Evolutionary conservation across 2,888 invertebrate species (phyloP).

Genomic region (Oxyteleia sp.): DNA sequence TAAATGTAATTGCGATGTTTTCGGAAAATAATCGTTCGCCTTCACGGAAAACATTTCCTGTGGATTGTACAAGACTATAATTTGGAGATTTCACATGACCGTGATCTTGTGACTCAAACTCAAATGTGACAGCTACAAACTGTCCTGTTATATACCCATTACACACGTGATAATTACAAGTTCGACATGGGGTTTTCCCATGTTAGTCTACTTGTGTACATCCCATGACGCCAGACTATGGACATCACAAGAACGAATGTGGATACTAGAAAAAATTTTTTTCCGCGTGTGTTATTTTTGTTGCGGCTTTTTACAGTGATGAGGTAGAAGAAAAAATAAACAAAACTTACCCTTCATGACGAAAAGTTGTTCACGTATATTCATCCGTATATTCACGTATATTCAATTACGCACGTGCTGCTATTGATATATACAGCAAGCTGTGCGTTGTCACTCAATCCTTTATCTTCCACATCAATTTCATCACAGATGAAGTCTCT

Average conservation of each 20-base stretch:
- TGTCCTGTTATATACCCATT: no score
- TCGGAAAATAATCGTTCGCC: slow-evolving; percentile 16
- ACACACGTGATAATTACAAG: no score
- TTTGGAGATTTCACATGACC: no score
- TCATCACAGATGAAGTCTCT: slow-evolving; percentile 49
- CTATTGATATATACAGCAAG: slow-evolving; percentile 55
- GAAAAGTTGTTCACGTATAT: slow-evolving; percentile 59
- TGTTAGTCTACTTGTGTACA: no score
- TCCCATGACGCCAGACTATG: no score
- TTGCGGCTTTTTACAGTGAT: slow-evolving; percentile 4
- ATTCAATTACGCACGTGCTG: slow-evolving; percentile 62
- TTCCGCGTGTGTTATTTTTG: slow-evolving; percentile 24
- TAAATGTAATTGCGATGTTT: slow-evolving; percentile 4
- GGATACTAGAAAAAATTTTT: no score
- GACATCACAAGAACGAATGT: no score
- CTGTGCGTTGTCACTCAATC: slow-evolving; percentile 59
- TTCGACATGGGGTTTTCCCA: no score
- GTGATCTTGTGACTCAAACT: no score
- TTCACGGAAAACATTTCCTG: no score
- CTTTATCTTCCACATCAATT: slow-evolving; percentile 50
- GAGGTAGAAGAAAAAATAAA: slow-evolving; percentile 11
- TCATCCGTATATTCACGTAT: slow-evolving; percentile 28
- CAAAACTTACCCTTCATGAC: slow-evolving; percentile 82
- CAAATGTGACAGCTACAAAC: no score
- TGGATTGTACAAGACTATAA: no score